Base-by-base conservation (phyloP, 2,113 vertebrate species). In the Phycodurus eques region DNA sequence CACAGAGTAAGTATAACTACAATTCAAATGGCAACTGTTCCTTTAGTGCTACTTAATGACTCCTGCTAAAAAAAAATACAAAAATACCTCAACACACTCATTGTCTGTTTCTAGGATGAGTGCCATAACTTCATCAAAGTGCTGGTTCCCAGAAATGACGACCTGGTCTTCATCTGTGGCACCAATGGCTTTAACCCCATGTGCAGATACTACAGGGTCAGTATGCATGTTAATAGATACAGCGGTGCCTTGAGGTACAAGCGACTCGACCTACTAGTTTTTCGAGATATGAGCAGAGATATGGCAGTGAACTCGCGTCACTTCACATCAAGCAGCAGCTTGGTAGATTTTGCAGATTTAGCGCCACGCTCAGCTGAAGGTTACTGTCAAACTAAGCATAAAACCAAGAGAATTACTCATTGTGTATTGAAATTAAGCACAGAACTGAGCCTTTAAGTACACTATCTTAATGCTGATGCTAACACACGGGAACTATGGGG, bases 71-170 rank as follows among this genome's bases (percentile, higher is more conserved):
- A 47, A 35, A 10, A 46, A 22, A 65, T n/a, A 12, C 46, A 67
- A 51, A 59, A 61, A 60, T 46, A 12, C 51, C 46, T 78, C 20
- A 73, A 65, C 66, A 70, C 13, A 14, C 35, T 20, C 13, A 10
- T 8, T 65, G 7, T 82, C 19, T 76, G 51, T 82, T 80, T 89
- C 76, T 85, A 99, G 98, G 98, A 99, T 33, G 98, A 99, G 92
- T 98, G 98, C 91, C 98, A 99, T 92, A 99, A 99, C 89, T 99
- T 98, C 83, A 98, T 99, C 90, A 99, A 99, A 93, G 98, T 99
- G 63, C 95, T 99, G 88, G 96, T 99, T 81, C 98, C 97, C 76
- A 95, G 96, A 92, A 98, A 95, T 0, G 96, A 99, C 15, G 97
- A 98, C 84, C 95, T 98, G 89, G 95, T 97, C 63, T 99, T 99